Evolutionary conservation across 1,140 invertebrate genomes (phyloP).

Genomic region (Platorchestia sp.): DNA sequence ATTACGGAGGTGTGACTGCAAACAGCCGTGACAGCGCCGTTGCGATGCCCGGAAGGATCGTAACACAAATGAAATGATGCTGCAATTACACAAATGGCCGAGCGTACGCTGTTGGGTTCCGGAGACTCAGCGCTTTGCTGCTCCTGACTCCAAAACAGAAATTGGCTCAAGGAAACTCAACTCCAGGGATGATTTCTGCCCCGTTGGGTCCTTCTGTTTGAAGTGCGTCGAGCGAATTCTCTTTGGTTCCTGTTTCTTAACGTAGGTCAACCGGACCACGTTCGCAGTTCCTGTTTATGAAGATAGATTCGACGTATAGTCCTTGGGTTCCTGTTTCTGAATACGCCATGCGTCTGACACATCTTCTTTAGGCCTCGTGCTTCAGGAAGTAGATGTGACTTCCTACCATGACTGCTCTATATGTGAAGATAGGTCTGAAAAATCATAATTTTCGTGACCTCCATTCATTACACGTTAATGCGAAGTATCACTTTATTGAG

Average conservation of each 20-base stretch:
- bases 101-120: background rate
- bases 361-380: background rate
- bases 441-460: no score
- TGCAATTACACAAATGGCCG: slow-evolving; percentile 24
- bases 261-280: no score
- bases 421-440: background rate
- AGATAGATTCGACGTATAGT: background rate
- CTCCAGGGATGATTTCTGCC: background rate
- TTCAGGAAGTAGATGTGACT: background rate
- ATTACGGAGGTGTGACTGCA: slow-evolving; percentile 35
- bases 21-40: slow-evolving; percentile 1
- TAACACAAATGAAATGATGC: slow-evolving; percentile 43
- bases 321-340: background rate
- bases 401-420: no score
- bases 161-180: background rate
- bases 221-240: background rate
- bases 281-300: background rate
- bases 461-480: no score
- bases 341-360: background rate
- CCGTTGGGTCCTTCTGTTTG: background rate
- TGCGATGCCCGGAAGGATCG: background rate
- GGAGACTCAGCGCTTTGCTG: background rate
- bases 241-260: background rate
- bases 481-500: no score
- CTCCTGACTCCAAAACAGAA: background rate